Evolutionary conservation across 2,797 vertebrate species (phyloP), one percentile per base, ranked within the genome.

Genomic region (Muscicapa striata): DNA sequence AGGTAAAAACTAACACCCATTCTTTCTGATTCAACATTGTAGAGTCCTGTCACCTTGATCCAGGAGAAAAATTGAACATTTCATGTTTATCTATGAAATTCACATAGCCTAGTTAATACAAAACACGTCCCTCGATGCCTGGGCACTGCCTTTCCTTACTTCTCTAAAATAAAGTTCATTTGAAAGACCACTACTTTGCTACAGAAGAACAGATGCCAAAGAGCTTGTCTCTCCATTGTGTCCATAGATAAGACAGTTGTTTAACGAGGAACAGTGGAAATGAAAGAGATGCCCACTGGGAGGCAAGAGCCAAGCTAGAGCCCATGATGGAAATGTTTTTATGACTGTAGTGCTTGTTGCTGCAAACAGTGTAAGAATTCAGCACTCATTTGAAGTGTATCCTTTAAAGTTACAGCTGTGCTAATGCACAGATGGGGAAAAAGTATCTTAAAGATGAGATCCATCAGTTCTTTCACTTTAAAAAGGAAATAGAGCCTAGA

Each of bases 301-400:
- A 97, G 64, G 62, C 51, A 29, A 80, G 30, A 92, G 51, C 72
- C 64, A 83, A 89, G 51, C 51, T 51, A 72, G 29, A 73, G 54
- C 61, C 72, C 75, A 29, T 9, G 55, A 75, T 55, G 58, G 57
- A 93, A 87, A 46, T 62, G 81, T 80, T 83, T 94, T 87, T 85
- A 49, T 83, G 38, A 78, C 81, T 75, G 55, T 13, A 85, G 46
- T 49, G 40, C 74, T 87, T 85, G 90, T 78, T 94, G 82, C 66
- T 90, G 68, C 79, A 89, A 93, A 96, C 79, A 93, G 29, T 62
- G 4, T n/a, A 86, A 82, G 74, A 94, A 93, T 91, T 85, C 79
- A 78, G 72, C 1, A 5, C 26, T 94, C 82, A 30, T 75, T 66
- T 94, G 64, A 93, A 95, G 76, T 67, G 54, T 52, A 78, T 52